A percentile compares a stretch with the other conserved stretches of the same genome.
Evolutionary conservation across 2,888 invertebrate species (phyloP).

Genomic region (Sinopyrophorus schimmeli): DNA sequence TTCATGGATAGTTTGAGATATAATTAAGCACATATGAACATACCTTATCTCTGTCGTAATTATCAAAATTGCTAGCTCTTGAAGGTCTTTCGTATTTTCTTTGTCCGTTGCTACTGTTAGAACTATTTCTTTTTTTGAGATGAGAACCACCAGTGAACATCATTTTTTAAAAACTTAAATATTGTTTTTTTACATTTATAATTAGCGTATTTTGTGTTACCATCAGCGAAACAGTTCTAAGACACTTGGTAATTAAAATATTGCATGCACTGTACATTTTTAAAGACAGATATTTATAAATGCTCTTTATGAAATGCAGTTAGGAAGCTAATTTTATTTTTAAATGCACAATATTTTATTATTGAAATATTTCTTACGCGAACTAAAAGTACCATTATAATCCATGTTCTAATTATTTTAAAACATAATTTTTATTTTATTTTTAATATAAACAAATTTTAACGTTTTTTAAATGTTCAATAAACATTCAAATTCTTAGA

Average conservation of each 20-base stretch:
- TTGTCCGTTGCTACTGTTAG: constrained; percentile 50
- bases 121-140: constrained; percentile 60
- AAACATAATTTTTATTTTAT: too few species aligned
- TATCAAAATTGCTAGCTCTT: constrained; percentile 40
- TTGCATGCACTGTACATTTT: too few species aligned
- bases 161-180: too few species aligned
- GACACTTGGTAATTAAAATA: too few species aligned
- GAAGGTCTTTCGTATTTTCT: constrained; percentile 44
- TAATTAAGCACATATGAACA: too few species aligned
- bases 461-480: constrained; percentile 3
- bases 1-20: too few species aligned
- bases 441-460: too few species aligned
- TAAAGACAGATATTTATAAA: constrained; percentile 3
- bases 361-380: constrained; percentile 19
- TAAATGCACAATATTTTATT: constrained; percentile 21
- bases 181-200: too few species aligned
- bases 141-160: constrained; percentile 72
- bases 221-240: too few species aligned
- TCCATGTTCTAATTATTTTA: too few species aligned
- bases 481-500: constrained; percentile 2
- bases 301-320: constrained; percentile 5
- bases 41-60: constrained; percentile 22
- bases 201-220: too few species aligned
- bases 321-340: neutral
- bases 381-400: too few species aligned